phyloP scores from a whole-genome alignment of 2,113 vertebrate genomes.

The Pseudorasbora parva region DNA sequence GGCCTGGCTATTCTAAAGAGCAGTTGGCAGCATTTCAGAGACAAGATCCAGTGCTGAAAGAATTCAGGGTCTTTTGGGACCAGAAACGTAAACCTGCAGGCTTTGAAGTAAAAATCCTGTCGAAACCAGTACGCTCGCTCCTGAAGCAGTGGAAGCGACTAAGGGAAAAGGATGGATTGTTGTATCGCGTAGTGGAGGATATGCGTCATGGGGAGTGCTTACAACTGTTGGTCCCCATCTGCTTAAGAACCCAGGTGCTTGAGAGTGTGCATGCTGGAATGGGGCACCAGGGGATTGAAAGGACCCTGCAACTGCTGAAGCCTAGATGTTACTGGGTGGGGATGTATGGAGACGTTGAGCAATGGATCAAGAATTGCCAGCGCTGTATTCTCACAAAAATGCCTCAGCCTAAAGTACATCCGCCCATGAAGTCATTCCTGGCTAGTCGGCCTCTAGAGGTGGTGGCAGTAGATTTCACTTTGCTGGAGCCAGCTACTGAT shows the following conservation, averaged over 20 bases:
- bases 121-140: too few relatives aligned
- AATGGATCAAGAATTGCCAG: not conserved
- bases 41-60: not conserved
- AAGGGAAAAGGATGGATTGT: too few relatives aligned
- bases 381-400: not conserved
- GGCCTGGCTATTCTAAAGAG: not conserved
- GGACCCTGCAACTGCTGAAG: not conserved
- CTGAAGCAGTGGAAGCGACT: too few relatives aligned
- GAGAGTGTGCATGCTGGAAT: constrained; percentile 27
- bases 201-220: not conserved
- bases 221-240: not conserved
- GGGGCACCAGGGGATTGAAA: constrained; percentile 39
- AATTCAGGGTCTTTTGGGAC: too few relatives aligned
- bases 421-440: not conserved
- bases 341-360: not conserved
- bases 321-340: not conserved
- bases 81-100: too few relatives aligned
- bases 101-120: too few relatives aligned
- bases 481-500: not conserved
- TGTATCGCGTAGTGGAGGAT: too few relatives aligned
- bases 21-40: not conserved
- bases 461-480: not conserved
- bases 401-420: not conserved
- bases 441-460: not conserved
- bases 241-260: constrained; percentile 12